Evolutionary conservation across 2,888 invertebrate species (phyloP).

Genomic region (Scelioninae gen. 1): DNA sequence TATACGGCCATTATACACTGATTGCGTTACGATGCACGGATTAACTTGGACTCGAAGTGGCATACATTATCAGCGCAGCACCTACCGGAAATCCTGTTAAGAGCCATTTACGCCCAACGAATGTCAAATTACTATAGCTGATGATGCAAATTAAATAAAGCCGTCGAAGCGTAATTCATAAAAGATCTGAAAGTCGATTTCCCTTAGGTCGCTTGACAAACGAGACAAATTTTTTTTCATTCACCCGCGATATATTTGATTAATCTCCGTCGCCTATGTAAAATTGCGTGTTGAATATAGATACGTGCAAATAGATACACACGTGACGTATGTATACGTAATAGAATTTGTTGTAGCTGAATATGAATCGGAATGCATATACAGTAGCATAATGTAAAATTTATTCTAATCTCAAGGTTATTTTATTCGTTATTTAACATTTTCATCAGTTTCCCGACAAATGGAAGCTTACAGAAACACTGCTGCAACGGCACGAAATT

Average conservation of each 20-base stretch:
- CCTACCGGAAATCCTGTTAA: constrained; percentile 74
- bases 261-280: constrained; percentile 14
- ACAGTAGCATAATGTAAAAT: no score
- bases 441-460: no score
- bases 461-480: no score
- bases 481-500: no score
- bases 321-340: no score
- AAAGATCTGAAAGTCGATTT: constrained; percentile 24
- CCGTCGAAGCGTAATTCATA: constrained; percentile 24
- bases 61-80: constrained; percentile 73
- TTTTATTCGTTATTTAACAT: no score
- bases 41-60: constrained; percentile 67
- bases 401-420: no score
- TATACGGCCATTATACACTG: constrained; percentile 52
- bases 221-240: constrained; percentile 7
- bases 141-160: constrained; percentile 61
- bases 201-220: neutral
- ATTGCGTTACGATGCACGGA: constrained; percentile 65
- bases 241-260: constrained; percentile 1
- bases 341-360: no score
- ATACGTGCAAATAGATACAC: neutral
- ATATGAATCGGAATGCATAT: no score
- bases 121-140: constrained; percentile 73
- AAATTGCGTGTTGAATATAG: neutral
- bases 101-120: constrained; percentile 76